Evolutionary conservation across 2,888 invertebrate genomes (phyloP), one percentile per base, ranked within the genome.

Genomic region (Nymphalis urticae): DNA sequence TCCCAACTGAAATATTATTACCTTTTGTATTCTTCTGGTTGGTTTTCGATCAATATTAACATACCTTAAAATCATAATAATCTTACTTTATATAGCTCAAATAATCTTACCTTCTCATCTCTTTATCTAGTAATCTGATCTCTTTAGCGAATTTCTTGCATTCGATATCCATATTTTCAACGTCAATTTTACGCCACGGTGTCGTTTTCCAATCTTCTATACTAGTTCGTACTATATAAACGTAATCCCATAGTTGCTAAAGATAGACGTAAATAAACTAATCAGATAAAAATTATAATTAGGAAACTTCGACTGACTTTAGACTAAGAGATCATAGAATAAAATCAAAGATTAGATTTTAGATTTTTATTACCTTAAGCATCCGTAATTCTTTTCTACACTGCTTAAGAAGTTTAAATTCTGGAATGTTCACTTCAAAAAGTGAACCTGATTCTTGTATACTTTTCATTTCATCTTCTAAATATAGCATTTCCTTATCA

Each of bases 161-260:
- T 87, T 99, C 98, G 77, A 98, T 97, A 82, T 99, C 99, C 98
- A 99, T 98, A 81, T 98, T 98, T 89, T 99, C 99, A 53, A 98
- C 98, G 82, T 99, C 98, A 72, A 99, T 98, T 85, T 98, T 97
- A 68, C 97, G 94, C 99, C 99, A 99, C 0, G 97, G 97, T 0
- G 98, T 98, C 1, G 97, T 98, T 87, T 98, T 98, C 99, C 99
- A 99, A 83, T 98, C 98, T 80, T 98, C 97, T 70, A 99, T 97
- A 81, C 97, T 96, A 5, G 97, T 97, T 76, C 95, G 95, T 2
- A 99, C 98, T 75, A 98, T 97, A 80, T 95, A 94, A 13, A 97
- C 96, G 83, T 98, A 98, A 90, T 99, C 98, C 99, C 99, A 99
- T 16, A 99, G 94, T 95, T 97, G 97, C 95, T 98, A 84, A 50